Conservation (phyloP, 2,113 vertebrate genomes). For the Hemiprocne comata region DNA sequence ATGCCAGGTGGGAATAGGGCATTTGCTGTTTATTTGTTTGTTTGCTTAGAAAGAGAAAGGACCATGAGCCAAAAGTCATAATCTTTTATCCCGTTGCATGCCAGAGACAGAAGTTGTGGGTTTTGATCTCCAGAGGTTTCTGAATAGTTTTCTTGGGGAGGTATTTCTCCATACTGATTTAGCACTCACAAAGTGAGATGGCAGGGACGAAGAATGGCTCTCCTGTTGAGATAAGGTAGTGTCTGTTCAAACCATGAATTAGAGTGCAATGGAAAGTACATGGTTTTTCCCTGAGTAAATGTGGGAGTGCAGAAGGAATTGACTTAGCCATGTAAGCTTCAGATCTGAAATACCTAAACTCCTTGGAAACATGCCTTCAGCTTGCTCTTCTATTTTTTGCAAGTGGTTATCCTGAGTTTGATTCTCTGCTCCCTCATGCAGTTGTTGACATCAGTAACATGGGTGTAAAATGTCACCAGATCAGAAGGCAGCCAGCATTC, state of each 20-base stretch:
- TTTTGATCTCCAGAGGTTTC: neutral
- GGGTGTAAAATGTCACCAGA: constrained; percentile 51
- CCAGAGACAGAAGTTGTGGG: neutral
- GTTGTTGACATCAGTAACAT: constrained; percentile 62
- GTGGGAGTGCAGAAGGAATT: neutral
- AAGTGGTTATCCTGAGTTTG: constrained; percentile 17
- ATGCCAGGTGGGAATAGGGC: constrained; percentile 1
- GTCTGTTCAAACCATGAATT: neutral
- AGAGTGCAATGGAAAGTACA: neutral
- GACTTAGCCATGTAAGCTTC: neutral
- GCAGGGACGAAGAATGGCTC: neutral
- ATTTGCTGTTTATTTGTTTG: constrained; percentile 27
- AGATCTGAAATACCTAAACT: constrained; percentile 16
- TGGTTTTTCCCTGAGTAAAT: constrained; percentile 3
- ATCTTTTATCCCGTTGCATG: neutral
- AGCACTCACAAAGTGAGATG: neutral
- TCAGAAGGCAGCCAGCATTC: constrained; percentile 46
- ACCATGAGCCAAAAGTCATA: neutral
- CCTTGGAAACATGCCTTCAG: neutral
- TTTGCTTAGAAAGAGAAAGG: neutral
- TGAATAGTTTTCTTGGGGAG: neutral
- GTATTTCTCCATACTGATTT: neutral
- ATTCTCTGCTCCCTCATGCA: constrained; percentile 47
- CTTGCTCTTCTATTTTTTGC: constrained; percentile 27
- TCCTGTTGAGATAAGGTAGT: neutral